These are phyloP conservation scores for Morus bassanus DNA, from an alignment of 2,797 vertebrate genomes.

Conservation along the genomic window DNA sequence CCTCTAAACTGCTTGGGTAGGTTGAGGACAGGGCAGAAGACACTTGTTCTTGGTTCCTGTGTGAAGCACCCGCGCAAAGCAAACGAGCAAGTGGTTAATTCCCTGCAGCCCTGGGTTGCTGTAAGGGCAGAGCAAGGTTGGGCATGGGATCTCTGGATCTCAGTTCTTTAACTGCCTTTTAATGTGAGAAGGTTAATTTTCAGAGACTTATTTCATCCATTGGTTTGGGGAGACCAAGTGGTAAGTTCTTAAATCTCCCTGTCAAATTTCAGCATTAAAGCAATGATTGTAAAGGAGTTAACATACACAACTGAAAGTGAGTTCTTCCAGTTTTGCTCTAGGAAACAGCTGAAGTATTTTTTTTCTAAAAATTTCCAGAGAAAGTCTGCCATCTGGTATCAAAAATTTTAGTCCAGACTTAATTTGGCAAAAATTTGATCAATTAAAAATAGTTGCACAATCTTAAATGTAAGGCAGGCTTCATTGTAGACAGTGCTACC, in stretches of 20 bases:
- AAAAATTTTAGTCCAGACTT: neutral
- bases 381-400: constrained; percentile 7
- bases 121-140: neutral
- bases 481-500: neutral
- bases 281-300: neutral
- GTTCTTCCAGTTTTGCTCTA: neutral
- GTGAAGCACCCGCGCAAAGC: neutral
- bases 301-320: neutral
- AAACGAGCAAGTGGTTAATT: accelerated
- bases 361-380: neutral
- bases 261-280: neutral
- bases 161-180: neutral
- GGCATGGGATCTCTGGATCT: neutral
- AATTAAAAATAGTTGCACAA: neutral
- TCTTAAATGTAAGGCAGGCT: neutral
- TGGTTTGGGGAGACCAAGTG: neutral
- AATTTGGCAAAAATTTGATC: neutral
- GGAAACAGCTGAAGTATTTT: neutral
- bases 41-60: accelerated
- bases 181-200: neutral
- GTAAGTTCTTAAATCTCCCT: neutral
- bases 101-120: neutral
- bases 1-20: neutral
- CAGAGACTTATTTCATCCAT: neutral
- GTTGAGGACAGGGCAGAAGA: neutral